Conservation (phyloP, 2,113 vertebrate genomes). For the Felis chaus region DNA sequence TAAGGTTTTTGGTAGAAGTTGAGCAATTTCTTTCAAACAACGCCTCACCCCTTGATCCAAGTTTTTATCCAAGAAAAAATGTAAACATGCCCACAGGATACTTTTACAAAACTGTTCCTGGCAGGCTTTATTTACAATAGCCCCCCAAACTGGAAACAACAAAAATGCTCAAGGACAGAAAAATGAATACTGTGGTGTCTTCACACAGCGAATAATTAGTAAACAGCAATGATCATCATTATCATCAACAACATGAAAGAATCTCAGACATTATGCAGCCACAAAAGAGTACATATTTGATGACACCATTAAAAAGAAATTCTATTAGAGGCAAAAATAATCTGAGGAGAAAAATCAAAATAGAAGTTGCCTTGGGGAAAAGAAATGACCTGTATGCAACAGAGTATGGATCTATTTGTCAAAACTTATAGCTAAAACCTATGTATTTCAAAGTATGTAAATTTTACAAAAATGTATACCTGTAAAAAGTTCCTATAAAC, state of each 20-base stretch:
- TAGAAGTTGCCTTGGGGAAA: neutral
- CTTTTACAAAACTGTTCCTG: neutral
- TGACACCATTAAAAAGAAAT: neutral
- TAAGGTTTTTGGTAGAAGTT: neutral
- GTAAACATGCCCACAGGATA: neutral
- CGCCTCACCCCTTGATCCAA: neutral
- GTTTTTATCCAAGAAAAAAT: slow-evolving; percentile 15
- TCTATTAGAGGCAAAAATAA: neutral
- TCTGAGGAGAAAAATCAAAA: neutral
- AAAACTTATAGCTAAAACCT: neutral
- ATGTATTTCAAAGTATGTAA: neutral
- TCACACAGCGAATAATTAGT: neutral
- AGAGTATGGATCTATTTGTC: neutral
- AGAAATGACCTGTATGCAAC: neutral
- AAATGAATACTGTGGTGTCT: neutral
- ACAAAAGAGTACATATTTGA: neutral
- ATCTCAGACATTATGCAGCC: neutral
- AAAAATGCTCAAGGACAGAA: neutral
- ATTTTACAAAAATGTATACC: neutral
- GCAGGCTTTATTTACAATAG: neutral
- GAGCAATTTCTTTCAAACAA: neutral
- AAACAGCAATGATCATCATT: neutral
- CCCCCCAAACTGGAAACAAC: neutral
- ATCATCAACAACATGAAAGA: neutral
- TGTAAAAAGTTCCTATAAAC: neutral